Percentiles rank a stretch among this genome's conserved stretches.
Conservation (phyloP, 53 echinoderm and acorn worm genomes). For the Echinometra lucunter region DNA sequence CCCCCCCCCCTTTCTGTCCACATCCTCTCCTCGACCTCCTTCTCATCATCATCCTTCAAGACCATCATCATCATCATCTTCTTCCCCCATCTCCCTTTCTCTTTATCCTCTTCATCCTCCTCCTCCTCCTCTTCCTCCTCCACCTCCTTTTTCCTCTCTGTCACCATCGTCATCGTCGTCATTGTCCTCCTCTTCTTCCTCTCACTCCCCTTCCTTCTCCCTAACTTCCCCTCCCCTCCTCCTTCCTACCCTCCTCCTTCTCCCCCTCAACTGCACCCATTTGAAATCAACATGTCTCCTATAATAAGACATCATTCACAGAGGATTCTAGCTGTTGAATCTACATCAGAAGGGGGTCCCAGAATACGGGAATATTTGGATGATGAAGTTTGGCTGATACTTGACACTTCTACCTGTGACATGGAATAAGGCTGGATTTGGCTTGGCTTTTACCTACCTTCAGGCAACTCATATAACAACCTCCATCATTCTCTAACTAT, state of each 20-base stretch:
- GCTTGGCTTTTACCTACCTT: conserved; percentile 18
- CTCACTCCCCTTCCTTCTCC: no score
- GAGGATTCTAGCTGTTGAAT: conserved; percentile 25
- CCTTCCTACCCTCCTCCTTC: background rate
- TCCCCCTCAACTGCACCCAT: background rate
- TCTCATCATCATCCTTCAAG: background rate
- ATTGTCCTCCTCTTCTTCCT: background rate
- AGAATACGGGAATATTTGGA: conserved; percentile 32
- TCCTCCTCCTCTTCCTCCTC: background rate
- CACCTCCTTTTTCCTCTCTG: background rate
- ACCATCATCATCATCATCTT: background rate
- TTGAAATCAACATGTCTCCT: background rate
- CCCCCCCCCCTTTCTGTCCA: background rate
- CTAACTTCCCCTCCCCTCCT: background rate
- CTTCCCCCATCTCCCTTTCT: background rate
- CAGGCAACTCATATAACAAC: background rate
- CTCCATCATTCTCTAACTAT: conserved; percentile 16
- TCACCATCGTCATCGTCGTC: background rate
- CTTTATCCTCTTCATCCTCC: background rate
- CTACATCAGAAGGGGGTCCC: conserved; percentile 11
- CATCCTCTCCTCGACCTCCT: background rate
- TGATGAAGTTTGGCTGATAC: conserved; percentile 48
- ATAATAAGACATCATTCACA: conserved; percentile 1
- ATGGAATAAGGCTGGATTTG: conserved; percentile 60
- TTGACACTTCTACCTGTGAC: conserved; percentile 55